A percentile compares a stretch with the other conserved stretches of the same genome.
Evolutionary conservation across 2,113 vertebrate species (phyloP).

Genomic region (Mesitornis unicolor): DNA sequence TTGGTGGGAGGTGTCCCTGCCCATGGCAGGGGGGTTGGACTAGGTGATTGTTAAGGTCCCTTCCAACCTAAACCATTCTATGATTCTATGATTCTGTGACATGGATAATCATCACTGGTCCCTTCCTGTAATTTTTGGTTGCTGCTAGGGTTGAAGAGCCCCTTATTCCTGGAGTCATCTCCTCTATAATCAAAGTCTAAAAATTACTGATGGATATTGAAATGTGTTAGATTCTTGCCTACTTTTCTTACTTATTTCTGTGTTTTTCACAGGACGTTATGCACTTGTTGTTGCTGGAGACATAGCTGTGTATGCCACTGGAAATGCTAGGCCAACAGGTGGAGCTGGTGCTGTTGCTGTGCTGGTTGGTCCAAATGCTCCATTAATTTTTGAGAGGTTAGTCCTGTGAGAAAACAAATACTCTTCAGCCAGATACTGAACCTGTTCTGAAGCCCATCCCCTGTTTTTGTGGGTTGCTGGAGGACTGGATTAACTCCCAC

Average conservation of each 20-base stretch:
- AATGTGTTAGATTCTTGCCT: background rate
- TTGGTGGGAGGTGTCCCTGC: too few species aligned
- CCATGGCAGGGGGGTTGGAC: too few species aligned
- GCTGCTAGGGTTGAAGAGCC: background rate
- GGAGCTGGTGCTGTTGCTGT: constrained; percentile 94
- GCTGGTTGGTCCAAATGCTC: constrained; percentile 92
- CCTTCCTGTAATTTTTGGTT: background rate
- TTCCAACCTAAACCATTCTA: too few species aligned
- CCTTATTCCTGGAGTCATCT: background rate
- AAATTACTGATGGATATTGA: background rate
- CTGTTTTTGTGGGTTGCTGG: background rate
- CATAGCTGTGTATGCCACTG: constrained; percentile 94
- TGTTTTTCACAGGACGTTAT: constrained; percentile 83
- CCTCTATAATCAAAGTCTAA: background rate
- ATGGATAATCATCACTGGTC: background rate
- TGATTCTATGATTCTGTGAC: too few species aligned
- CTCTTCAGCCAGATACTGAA: background rate
- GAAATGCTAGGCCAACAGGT: constrained; percentile 93
- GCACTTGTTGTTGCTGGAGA: constrained; percentile 96
- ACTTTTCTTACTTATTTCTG: accelerated
- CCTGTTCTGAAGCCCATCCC: background rate
- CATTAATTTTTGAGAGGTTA: constrained; percentile 92
- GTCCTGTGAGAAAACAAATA: background rate
- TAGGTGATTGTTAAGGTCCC: too few species aligned
- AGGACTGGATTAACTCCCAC: background rate